Evolutionary conservation across 2,888 invertebrate species (phyloP).

Genomic region (Pachymerium ferrugineum): DNA sequence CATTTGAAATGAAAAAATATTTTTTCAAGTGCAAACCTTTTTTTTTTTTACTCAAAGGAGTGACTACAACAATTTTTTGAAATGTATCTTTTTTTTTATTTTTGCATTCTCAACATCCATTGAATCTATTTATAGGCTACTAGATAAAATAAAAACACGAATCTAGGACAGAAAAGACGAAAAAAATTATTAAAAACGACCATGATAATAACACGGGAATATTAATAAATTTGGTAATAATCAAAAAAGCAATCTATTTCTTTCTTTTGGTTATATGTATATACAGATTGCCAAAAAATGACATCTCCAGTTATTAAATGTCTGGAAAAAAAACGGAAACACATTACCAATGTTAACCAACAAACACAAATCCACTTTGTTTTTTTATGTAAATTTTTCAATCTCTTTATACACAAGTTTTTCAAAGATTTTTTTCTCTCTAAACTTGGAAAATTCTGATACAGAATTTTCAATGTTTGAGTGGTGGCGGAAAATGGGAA

Average conservation of each 20-base stretch:
- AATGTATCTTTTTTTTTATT: not conserved
- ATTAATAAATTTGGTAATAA: not conserved
- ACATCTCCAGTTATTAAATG: not conserved
- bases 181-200: not conserved
- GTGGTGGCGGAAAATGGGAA: slow-evolving; percentile 18
- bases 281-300: not conserved
- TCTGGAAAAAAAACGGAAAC: not conserved
- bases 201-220: slow-evolving; percentile 20
- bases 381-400: slow-evolving; percentile 24
- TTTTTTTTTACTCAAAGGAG: too few relatives aligned
- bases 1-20: not conserved
- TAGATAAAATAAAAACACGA: not conserved
- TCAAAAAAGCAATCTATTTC: not conserved
- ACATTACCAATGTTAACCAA: not conserved
- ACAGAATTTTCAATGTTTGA: slow-evolving; percentile 31
- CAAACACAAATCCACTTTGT: not conserved
- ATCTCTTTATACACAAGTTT: slow-evolving; percentile 17
- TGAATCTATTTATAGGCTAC: not conserved
- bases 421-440: not conserved
- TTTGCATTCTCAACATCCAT: not conserved
- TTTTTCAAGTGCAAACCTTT: not conserved
- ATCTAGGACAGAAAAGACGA: not conserved
- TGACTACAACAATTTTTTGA: not conserved
- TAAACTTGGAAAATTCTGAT: slow-evolving; percentile 29
- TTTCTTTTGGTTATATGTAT: not conserved